Evolutionary conservation across 2,797 vertebrate species (phyloP).

Genomic region (Acropternis orthonyx): DNA sequence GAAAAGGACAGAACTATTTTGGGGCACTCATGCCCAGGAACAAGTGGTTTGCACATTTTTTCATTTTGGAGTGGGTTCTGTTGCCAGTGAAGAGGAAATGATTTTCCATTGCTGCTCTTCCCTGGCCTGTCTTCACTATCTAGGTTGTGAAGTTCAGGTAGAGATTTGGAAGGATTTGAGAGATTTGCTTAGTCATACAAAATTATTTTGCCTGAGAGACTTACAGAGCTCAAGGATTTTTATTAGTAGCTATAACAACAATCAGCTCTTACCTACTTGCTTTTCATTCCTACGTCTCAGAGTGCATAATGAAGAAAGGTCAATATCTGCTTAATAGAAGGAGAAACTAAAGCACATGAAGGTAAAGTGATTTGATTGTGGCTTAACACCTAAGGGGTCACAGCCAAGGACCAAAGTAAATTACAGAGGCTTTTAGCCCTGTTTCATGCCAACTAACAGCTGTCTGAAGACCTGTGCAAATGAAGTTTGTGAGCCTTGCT

Average conservation of each 20-base stretch:
- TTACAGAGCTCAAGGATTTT: constrained; percentile 29
- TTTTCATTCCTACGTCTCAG: neutral
- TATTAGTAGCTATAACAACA: constrained; percentile 25
- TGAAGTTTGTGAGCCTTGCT: neutral
- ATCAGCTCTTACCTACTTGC: neutral
- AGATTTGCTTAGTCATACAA: constrained; percentile 39
- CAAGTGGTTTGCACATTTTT: neutral
- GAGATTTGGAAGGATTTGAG: constrained; percentile 50
- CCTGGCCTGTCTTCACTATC: neutral
- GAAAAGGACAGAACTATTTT: neutral
- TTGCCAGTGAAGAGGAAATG: neutral
- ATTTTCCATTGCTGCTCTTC: neutral
- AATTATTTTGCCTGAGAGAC: constrained; percentile 36
- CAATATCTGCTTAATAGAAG: neutral
- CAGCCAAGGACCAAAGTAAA: neutral
- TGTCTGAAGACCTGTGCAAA: neutral
- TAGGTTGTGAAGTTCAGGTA: constrained; percentile 23
- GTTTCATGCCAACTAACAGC: neutral
- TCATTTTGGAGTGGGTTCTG: neutral
- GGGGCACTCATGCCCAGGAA: neutral
- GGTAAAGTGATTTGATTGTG: neutral
- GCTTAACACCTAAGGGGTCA: neutral
- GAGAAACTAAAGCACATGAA: neutral
- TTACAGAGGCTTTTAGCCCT: neutral
- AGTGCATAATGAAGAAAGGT: neutral